These are phyloP conservation scores for Calonectris borealis DNA, from an alignment of 2,113 vertebrate species.

Conservation along the genomic window DNA sequence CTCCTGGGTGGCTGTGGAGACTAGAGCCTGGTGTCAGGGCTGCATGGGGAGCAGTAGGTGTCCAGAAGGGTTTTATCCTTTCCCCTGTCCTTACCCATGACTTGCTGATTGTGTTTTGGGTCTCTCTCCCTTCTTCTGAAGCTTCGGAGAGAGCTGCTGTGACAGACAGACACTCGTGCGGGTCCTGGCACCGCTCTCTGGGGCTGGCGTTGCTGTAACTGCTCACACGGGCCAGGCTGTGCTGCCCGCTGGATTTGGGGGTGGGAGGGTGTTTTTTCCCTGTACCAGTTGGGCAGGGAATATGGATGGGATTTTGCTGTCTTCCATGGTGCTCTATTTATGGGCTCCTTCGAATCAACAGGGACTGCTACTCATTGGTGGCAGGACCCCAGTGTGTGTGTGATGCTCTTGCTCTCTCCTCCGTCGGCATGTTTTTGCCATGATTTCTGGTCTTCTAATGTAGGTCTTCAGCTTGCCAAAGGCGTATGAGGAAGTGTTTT, in stretches of 20 bases:
- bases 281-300: neutral
- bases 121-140: neutral
- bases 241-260: neutral
- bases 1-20: neutral
- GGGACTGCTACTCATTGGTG: no score
- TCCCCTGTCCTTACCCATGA: neutral
- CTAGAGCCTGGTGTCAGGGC: neutral
- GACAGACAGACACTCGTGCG: accelerated
- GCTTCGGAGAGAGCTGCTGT: neutral
- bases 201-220: neutral
- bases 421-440: neutral
- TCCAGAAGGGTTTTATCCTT: neutral
- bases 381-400: no score
- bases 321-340: neutral
- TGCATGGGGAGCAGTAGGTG: accelerated
- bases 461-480: neutral
- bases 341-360: accelerated
- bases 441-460: neutral
- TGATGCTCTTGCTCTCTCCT: neutral
- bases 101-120: neutral
- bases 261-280: neutral
- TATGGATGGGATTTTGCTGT: neutral
- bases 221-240: neutral
- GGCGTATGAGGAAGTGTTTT: neutral
- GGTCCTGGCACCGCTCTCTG: accelerated